Percentiles rank a stretch among this genome's conserved stretches.
Evolutionary conservation across 2,797 vertebrate species (phyloP).

Genomic region (Lagocephalus sceleratus): DNA sequence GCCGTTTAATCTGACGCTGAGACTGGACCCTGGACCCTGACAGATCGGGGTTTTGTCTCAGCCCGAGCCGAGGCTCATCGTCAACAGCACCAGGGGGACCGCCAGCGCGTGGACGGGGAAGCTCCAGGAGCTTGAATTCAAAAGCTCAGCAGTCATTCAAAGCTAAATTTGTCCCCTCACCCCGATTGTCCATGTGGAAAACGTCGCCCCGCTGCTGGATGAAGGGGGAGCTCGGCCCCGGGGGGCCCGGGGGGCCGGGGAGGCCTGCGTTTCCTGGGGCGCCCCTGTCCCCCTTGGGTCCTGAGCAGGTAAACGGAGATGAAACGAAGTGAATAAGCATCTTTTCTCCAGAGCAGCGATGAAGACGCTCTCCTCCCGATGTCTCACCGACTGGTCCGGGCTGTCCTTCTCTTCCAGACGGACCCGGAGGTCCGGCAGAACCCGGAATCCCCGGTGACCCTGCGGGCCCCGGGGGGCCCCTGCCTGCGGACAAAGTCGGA

Average conservation of each 20-base stretch:
- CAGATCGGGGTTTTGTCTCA: too few relatives aligned
- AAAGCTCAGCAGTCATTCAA: too few relatives aligned
- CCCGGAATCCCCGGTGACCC: conserved; percentile 82
- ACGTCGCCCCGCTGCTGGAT: conserved; percentile 78
- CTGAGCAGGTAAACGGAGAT: conserved; percentile 51
- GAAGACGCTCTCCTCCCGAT: neutral
- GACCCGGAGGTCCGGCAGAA: conserved; percentile 76
- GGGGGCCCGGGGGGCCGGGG: conserved; percentile 77
- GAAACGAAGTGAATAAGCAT: neutral
- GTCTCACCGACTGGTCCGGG: conserved; percentile 76
- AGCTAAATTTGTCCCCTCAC: conserved; percentile 66
- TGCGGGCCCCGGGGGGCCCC: conserved; percentile 58
- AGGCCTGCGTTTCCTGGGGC: conserved; percentile 75
- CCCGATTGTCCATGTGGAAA: conserved; percentile 80
- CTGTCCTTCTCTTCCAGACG: conserved; percentile 79
- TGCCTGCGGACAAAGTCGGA: conserved; percentile 28
- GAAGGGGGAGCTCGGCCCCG: conserved; percentile 14
- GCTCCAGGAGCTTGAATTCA: neutral
- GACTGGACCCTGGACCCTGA: too few relatives aligned
- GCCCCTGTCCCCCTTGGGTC: conserved; percentile 83
- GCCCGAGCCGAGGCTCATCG: too few relatives aligned
- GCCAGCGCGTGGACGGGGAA: neutral
- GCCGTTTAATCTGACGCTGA: too few relatives aligned
- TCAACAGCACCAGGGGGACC: neutral
- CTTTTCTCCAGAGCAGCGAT: neutral